Base-by-base conservation (phyloP, 2,888 invertebrate genomes). In the Microdon myrmicae region DNA sequence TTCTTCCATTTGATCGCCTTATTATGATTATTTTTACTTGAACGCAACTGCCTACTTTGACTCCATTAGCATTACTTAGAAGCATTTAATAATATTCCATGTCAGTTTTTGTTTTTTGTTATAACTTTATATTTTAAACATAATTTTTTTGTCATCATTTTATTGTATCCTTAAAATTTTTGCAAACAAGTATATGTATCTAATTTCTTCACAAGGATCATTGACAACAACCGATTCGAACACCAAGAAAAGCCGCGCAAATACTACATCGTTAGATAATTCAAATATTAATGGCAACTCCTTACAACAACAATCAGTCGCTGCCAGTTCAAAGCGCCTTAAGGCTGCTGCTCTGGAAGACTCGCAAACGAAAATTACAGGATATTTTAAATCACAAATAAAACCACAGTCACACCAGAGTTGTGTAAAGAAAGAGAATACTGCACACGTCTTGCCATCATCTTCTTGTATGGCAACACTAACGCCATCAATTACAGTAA, bases 381-480 rank as follows among this genome's bases (percentile, higher is more conserved):
- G 91, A 74, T 92, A 88, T 78, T 92, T 91, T 78, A 92, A 89
- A 77, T 87, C 90, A 67, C 91, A 91, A 80, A 87, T 90, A 83
- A 92, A 91, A 67, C 74, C 77, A 81, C 86, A 88, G 19, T 84
- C 85, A 68, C 83, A 82, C 72, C 80, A 71, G 29, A 71, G 67
- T n/a, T 69, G 69, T 26, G 43, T 83, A 67, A 83, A 83, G 71
- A 81, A 83, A 37, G 83, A 83, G 26, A 37, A 34, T 4, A 25
- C 53, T 22, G 13, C 44, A 14, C 20, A 51, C 8, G 38, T 32
- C 32, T 34, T 53, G 25, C 45, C 64, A 41, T 58, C 58, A n/a
- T 43, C 31, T 28, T 16, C 29, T n/a, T n/a, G n/a, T 25, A 43
- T 43, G 14, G 29, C 68, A 35, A 39, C 67, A 22, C 23, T 41